Evolutionary conservation across 2,797 vertebrate genomes (phyloP), one percentile per base, ranked within the genome.

Genomic region (Okamejei kenojei): DNA sequence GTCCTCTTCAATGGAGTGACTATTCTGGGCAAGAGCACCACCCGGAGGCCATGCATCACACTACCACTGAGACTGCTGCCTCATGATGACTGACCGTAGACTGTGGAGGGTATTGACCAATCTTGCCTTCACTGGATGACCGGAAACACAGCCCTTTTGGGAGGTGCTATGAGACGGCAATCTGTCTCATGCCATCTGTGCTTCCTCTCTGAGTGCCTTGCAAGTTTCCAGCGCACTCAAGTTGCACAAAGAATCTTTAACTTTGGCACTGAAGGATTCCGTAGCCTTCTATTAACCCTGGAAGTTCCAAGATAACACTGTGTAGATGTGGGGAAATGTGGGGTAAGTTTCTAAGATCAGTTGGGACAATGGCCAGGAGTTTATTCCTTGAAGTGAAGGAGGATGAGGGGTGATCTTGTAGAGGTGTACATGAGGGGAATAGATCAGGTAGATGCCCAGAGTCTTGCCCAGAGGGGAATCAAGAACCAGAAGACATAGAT

Each of bases 181-280:
- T 63, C 58, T 35, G 54, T 32, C n/a, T 88, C 84, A 88, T 68
- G 68, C 84, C 84, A 88, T 32, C n/a, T 17, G n/a, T 11, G 32
- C 63, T 88, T 68, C 84, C 61, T 65, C 63, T 88, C 2, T 4
- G n/a, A 88, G 61, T 88, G 61, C 84, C n/a, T 65, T 68, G 10
- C 61, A 9, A 68, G n/a, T 65, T 68, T 88, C 17, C 1, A 23
- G 7, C 84, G 68, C 19, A 11, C 61, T 88, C 84, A 88, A 68
- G 63, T 68, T 88, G 15, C 61, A 88, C 84, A 88, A 88, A 88
- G 61, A 88, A 88, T 88, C 61, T 68, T 68, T 88, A 35, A 88
- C 38, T 88, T 88, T 88, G 19, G 63, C 82, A 32, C 26, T 63
- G 58, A 68, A 32, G 8, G 63, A 88, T 88, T 68, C 61, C 63